Base-by-base conservation (phyloP, 2,888 invertebrate species). In the Pardosa pseudoannulata region DNA sequence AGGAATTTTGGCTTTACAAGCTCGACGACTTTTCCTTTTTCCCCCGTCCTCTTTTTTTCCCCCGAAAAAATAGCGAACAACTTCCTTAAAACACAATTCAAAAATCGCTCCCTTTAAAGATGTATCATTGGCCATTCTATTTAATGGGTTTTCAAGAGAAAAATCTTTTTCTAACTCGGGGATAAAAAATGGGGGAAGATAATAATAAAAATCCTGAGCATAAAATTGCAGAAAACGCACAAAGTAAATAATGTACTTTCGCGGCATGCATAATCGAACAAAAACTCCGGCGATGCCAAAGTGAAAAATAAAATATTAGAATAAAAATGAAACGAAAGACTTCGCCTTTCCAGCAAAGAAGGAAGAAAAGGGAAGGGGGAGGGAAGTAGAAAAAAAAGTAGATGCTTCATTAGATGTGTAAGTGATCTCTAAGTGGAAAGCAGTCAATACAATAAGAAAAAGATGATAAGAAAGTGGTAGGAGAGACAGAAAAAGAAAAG, bases 321-420 rank as follows among this genome's bases (percentile, higher is more conserved):
- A 72, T 71, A 78, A 78, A 83, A 83, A 78, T 67, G 74, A 78
- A 83, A 65, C 76, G 76, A 75, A 78, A 78, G 72, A 78, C 62
- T 75, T 39, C 74, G 68, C 50, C 56, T 71, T 62, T 23, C n/a
- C n/a, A n/a, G n/a, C n/a, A n/a, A n/a, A n/a, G 19, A 32, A 67
- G n/a, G 36, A 62, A 67, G 41, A 39, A 46, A 65, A 28, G 70
- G 32, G 56, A 39, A 62, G 36, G 50, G 46, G 56, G 39, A 74
- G 74, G 72, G 73, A 79, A 73, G 50, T 68, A 68, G 85, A 79
- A 56, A 74, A 79, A 74, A 73, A 79, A 73, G 50, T 68, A 68
- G 85, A 79, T 74, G 85, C 85, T 85, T 85, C 85, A 85, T 85
- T 85, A 85, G 85, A 79, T 72, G 85, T 85, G 85, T 85, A 85